Evolutionary conservation across 92 coral and sea anemone genomes (phyloP).

Genomic region (Phymanthus crucifer): DNA sequence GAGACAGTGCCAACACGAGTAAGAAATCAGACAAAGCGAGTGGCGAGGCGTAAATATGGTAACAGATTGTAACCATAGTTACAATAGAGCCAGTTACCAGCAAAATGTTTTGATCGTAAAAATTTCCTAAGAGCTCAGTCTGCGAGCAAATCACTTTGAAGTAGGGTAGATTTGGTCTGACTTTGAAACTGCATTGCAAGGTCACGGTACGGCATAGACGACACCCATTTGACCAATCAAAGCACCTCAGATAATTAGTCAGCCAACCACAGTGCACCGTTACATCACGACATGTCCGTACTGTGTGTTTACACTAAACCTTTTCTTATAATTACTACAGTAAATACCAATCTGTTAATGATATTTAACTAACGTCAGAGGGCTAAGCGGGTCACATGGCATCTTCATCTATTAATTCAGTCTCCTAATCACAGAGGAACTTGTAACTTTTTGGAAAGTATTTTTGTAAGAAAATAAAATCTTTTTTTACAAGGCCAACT

Average conservation of each 20-base stretch:
- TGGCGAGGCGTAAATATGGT: conserved; percentile 27
- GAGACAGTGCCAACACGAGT: conserved; percentile 1
- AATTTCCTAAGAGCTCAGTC: too few species aligned
- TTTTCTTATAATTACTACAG: too few species aligned
- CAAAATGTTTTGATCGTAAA: too few species aligned
- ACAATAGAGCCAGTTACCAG: not conserved
- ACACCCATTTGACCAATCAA: too few species aligned
- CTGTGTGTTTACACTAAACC: too few species aligned
- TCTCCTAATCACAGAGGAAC: not conserved
- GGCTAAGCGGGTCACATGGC: not conserved
- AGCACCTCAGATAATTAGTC: not conserved
- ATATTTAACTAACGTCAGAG: not conserved
- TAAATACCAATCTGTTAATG: too few species aligned
- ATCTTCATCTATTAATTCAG: not conserved
- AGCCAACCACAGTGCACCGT: not conserved
- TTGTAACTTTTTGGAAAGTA: not conserved
- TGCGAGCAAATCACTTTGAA: too few species aligned
- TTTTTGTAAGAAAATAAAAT: not conserved
- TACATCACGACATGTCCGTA: too few species aligned
- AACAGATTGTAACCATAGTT: not conserved
- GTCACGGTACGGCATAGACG: too few species aligned
- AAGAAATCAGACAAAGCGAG: conserved; percentile 21
- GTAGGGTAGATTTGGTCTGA: too few species aligned
- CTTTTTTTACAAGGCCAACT: not conserved
- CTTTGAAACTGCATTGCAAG: too few species aligned